Evolutionary conservation across 2,888 invertebrate species (phyloP), one percentile per base, ranked within the genome.

Genomic region (Melitaea athalia): DNA sequence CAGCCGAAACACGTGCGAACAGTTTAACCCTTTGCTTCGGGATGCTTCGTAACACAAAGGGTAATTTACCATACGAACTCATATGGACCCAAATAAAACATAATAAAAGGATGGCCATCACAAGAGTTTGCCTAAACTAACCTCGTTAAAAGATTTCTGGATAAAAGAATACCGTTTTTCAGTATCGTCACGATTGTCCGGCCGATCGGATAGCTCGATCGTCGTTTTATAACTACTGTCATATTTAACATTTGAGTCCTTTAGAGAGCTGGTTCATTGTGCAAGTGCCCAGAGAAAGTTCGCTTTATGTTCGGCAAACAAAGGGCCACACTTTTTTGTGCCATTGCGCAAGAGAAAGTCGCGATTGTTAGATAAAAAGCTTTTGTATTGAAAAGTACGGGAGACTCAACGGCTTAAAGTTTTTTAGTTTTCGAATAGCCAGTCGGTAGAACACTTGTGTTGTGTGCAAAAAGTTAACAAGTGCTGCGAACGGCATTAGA

Each of bases 111-210:
- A 89, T 82, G 85, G 88, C 70, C 88, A 87, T 90, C 88, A 92
- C 91, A 90, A 91, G 91, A 91, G 91, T 92, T 92, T 90, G 92
- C 89, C 91, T 92, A 92, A 91, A 89, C 92, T 92, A 91, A 91
- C 89, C 89, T 92, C 90, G 91, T 92, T 92, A 91, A 86, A 84
- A 92, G 91, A 92, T 92, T 88, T 88, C 87, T 89, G 91, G 91
- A 91, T 91, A 91, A 92, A 91, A 85, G 89, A 91, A 89, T 89
- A 89, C 88, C 87, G 89, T 90, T 91, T 91, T 91, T 92, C 90
- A 92, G 92, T 92, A 91, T 87, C 86, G 85, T 89, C 87, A 90
- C 87, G 92, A 88, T 88, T 87, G 91, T 86, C 90, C 86, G 81
- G 84, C 83, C 83, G 90, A 86, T 89, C 91, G 92, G 92, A 90